Evolutionary conservation across 1,140 invertebrate genomes (phyloP), one percentile per base, ranked within the genome.

Genomic region (Drosophila teissieri): DNA sequence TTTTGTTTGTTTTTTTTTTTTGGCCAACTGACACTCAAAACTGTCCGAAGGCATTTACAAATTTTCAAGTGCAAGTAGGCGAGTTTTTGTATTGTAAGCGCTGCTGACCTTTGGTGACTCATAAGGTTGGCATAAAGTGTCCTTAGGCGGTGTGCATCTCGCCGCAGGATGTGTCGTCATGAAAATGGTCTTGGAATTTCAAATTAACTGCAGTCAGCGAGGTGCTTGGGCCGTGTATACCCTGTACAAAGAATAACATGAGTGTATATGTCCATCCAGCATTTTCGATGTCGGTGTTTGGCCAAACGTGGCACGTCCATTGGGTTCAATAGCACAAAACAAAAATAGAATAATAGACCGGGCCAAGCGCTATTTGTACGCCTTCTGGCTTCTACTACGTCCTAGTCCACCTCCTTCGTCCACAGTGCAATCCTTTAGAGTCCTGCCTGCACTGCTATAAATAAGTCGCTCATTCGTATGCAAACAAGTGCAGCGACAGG

Each of bases 281-380:
- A 57, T 73, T 75, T 80, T 84, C 80, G 56, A 60, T 75, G 75
- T 80, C 73, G 15, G 19, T 69, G 64, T 74, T 74, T 57, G 44
- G 56, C 34, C 55, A 40, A n/a, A n/a, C n/a, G n/a, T n/a, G n/a
- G 58, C 42, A 62, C 56, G 51, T 64, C 61, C 45, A 82, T 82
- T 76, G 83, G 75, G 83, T 86, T 86, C 83, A 86, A 86, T 86
- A 86, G 83, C 83, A 86, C 83, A 75, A 56, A 62, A 73, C 78
- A 69, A 52, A 86, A 86, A 86, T 86, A 86, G 83, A 86, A 77
- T 73, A 82, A 76, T 81, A 81, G 78, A 67, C 69, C 72, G 62
- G 46, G 19, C 55, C 69, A 80, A 69, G 51, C 65, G 44, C 60
- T 70, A 51, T 62, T 73, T 58, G 55, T 54, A 24, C 51, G 19